These are phyloP conservation scores for Bimastos eiseni DNA, from an alignment of 2,888 invertebrate species.

Conservation along the genomic window DNA sequence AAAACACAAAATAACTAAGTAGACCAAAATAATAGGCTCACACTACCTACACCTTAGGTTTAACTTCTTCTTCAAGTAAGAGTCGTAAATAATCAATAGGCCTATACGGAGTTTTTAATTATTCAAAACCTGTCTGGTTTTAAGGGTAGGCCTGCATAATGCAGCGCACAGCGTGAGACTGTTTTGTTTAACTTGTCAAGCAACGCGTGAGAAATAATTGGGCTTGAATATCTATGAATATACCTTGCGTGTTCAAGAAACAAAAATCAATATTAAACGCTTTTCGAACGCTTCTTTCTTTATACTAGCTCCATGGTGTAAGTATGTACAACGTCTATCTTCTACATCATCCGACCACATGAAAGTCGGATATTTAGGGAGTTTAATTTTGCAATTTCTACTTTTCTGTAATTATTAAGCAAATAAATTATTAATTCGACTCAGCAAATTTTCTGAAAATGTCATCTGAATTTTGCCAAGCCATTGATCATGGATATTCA, in stretches of 20 bases:
- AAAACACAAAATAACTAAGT: not conserved
- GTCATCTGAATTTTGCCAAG: not conserved
- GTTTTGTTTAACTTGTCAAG: not conserved
- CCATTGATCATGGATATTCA: not conserved
- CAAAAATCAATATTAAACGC: not conserved
- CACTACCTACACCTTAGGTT: not conserved
- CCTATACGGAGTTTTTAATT: not conserved
- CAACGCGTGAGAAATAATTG: not conserved
- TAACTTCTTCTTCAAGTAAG: not conserved
- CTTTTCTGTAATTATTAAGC: not conserved
- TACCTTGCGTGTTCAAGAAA: not conserved
- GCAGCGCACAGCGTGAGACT: not conserved
- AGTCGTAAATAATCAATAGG: not conserved
- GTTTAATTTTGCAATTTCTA: not conserved
- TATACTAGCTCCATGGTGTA: too few species aligned
- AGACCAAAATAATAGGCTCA: not conserved
- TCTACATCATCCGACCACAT: not conserved
- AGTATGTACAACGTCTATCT: too few species aligned
- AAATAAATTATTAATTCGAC: not conserved
- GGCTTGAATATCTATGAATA: not conserved
- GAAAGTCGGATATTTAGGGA: not conserved
- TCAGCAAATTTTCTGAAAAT: not conserved
- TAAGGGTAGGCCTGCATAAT: not conserved
- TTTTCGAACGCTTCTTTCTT: constrained; percentile 4
- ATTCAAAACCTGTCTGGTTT: not conserved